Conservation (phyloP, 2,888 invertebrate genomes). For the Scaptodrosophila latifasciaeformis region DNA sequence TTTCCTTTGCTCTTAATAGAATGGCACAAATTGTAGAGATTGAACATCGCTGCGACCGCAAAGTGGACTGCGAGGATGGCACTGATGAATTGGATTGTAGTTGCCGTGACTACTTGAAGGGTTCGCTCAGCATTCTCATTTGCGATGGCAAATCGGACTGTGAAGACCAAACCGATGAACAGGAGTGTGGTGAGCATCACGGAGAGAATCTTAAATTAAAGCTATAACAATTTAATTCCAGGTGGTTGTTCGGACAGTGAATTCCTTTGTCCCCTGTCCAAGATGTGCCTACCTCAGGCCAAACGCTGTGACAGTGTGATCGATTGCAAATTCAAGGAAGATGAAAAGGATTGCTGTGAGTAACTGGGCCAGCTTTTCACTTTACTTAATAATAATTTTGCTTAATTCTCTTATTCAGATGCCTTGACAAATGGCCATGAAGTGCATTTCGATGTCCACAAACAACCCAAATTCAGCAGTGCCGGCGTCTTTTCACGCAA, state of each 20-base stretch:
- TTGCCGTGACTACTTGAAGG: conserved; percentile 82
- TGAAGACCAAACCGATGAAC: conserved; percentile 84
- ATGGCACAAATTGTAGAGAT: conserved; percentile 80
- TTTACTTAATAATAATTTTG: no score
- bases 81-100: conserved; percentile 85
- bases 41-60: conserved; percentile 80
- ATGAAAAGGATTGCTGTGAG: conserved; percentile 88
- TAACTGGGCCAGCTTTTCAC: neutral
- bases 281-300: conserved; percentile 79
- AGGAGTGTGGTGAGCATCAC: conserved; percentile 79
- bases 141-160: conserved; percentile 87
- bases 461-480: conserved; percentile 78
- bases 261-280: conserved; percentile 81
- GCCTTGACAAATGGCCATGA: conserved; percentile 81
- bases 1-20: conserved; percentile 76
- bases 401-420: conserved; percentile 76
- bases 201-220: neutral
- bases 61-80: conserved; percentile 87
- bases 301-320: conserved; percentile 80
- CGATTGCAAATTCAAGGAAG: conserved; percentile 84
- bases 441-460: conserved; percentile 79
- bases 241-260: conserved; percentile 78
- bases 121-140: conserved; percentile 77
- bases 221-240: conserved; percentile 51
- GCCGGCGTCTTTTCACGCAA: conserved; percentile 81